phyloP scores from a whole-genome alignment of 2,888 invertebrate species.

The Tetragonula carbonaria region DNA sequence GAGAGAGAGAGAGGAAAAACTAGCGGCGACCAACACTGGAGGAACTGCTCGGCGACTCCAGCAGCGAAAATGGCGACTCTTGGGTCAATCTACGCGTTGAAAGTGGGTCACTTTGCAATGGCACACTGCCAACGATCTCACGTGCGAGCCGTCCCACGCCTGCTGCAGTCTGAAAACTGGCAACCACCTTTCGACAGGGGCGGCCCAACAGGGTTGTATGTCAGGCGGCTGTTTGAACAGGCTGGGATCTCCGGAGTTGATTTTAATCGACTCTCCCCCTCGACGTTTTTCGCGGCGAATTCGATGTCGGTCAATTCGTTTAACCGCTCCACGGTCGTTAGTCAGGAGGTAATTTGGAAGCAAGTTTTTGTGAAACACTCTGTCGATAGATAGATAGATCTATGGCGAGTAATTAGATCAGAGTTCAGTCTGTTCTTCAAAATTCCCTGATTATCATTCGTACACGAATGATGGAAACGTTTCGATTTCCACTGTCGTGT shows the following conservation, averaged over 20 bases:
- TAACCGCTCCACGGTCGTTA: background rate
- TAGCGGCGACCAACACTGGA: slow-evolving; percentile 4
- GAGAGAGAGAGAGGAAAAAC: slow-evolving; percentile 21
- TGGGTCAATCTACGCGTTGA: slow-evolving; percentile 75
- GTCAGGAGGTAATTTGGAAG: background rate
- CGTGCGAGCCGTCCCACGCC: slow-evolving; percentile 72
- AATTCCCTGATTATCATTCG: too few species aligned
- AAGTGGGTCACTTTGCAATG: slow-evolving; percentile 77
- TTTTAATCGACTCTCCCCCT: background rate
- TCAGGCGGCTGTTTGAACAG: slow-evolving; percentile 2
- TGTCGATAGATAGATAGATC: too few species aligned
- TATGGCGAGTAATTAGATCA: too few species aligned
- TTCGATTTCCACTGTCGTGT: too few species aligned
- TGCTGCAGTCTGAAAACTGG: slow-evolving; percentile 61
- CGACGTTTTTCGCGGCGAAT: background rate
- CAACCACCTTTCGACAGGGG: slow-evolving; percentile 47
- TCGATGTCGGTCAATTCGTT: background rate
- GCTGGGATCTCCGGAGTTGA: too few species aligned
- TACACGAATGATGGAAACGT: too few species aligned
- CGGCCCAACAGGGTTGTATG: slow-evolving; percentile 29
- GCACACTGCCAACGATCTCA: slow-evolving; percentile 78
- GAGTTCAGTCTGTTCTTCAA: too few species aligned
- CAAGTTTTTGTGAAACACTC: background rate
- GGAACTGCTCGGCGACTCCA: slow-evolving; percentile 56
- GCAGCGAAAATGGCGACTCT: slow-evolving; percentile 67